Evolutionary conservation across 1,140 invertebrate genomes (phyloP).

Genomic region (Periplaneta americana): DNA sequence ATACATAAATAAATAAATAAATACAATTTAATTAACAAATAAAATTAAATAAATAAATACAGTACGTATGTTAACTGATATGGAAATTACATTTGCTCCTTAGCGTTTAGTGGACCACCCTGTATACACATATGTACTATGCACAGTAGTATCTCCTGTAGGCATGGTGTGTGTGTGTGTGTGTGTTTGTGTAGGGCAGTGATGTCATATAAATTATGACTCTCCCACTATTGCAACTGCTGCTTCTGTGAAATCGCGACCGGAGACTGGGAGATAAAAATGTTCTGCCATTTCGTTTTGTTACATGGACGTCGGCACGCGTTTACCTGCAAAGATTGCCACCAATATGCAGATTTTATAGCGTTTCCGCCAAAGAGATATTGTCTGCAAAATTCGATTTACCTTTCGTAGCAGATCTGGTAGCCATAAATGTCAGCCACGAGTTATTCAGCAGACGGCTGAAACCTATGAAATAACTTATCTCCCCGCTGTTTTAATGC

Average conservation of each 20-base stretch:
- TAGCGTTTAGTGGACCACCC: no score
- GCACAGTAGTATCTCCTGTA: background rate
- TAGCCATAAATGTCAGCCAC: background rate
- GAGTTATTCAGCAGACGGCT: background rate
- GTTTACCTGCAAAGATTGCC: background rate
- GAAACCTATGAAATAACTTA: no score
- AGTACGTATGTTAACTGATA: no score
- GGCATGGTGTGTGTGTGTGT: no score
- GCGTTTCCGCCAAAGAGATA: no score
- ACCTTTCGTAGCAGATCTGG: background rate
- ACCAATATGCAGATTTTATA: background rate
- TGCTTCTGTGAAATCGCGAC: background rate
- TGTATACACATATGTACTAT: background rate
- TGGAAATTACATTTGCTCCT: no score
- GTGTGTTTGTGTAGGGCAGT: background rate
- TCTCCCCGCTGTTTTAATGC: no score
- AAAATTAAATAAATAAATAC: no score
- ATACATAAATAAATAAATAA: no score
- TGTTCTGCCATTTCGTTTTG: background rate
- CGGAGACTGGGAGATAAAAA: background rate
- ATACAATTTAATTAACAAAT: no score
- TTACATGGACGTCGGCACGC: background rate
- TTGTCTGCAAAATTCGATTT: background rate
- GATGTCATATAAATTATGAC: background rate
- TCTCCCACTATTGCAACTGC: background rate